Conservation (phyloP, 2,113 vertebrate genomes). For the Microcebus lehilahytsara region DNA sequence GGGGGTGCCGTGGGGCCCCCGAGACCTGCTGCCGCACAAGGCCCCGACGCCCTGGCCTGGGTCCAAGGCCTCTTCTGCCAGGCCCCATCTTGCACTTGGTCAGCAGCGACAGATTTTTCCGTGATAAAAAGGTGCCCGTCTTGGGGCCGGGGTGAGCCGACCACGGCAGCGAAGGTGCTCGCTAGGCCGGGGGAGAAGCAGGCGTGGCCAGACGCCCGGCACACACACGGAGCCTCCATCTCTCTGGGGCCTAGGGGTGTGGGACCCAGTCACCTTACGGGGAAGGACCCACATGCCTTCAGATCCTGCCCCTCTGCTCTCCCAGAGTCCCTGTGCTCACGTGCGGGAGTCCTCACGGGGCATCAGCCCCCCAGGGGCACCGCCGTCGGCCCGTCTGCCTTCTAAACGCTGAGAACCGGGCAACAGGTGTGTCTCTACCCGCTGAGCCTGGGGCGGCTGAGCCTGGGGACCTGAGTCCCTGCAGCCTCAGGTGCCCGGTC, state of each 20-base stretch:
- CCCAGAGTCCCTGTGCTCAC: rapidly evolving
- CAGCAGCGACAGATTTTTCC: rapidly evolving
- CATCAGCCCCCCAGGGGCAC: rapidly evolving
- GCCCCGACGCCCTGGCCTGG: background rate
- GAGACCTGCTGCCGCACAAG: rapidly evolving
- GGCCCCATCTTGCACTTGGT: rapidly evolving
- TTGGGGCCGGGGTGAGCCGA: rapidly evolving
- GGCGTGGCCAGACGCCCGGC: rapidly evolving
- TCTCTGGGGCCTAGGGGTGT: rapidly evolving
- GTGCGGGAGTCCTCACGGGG: background rate
- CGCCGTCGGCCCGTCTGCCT: rapidly evolving
- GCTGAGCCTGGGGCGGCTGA: rapidly evolving
- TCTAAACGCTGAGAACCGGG: rapidly evolving
- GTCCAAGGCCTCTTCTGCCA: rapidly evolving
- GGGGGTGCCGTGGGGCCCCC: rapidly evolving
- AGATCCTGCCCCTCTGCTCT: rapidly evolving
- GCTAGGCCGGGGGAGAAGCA: rapidly evolving
- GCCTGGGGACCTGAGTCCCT: rapidly evolving
- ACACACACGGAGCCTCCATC: rapidly evolving
- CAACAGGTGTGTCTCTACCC: rapidly evolving
- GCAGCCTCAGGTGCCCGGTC: rapidly evolving
- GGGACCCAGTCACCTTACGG: rapidly evolving
- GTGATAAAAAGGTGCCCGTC: rapidly evolving
- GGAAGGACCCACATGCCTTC: rapidly evolving
- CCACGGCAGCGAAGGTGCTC: rapidly evolving